Base-by-base conservation (phyloP, 2,888 invertebrate species). In the Caradrina clavipalpis region DNA sequence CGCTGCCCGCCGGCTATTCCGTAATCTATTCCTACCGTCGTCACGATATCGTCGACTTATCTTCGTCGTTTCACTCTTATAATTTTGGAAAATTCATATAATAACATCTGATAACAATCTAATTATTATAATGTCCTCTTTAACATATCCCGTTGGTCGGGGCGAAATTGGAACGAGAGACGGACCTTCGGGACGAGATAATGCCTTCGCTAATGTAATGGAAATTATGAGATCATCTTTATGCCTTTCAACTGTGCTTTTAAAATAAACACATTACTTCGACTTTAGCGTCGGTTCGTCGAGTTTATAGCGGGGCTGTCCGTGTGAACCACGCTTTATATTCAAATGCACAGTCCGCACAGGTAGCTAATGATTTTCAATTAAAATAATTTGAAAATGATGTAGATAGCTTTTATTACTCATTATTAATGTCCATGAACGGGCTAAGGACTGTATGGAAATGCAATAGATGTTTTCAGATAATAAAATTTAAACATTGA, bases 61-160 rank as follows among this genome's bases (percentile, higher is more conserved):
- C 94, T 93, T 89, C 87, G 89, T 93, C 92, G 92, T 87, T 26
- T 90, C 88, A 86, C 90, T 93, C 90, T 94, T 94, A 94, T 94
- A 94, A 95, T 95, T 95, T 94, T 91, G 89, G 90, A 89, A 95
- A 95, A 94, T 95, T 94, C 94, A 91, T 95, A 95, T 95, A 94
- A 95, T 95, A 95, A 95, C 89, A 92, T 94, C 94, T 94, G 95
- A 95, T 95, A 95, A 95, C 94, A 93, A 95, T 95, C 94, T 94
- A 94, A 95, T 95, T 95, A 95, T 95, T 94, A 94, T 95, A 95
- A 95, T 95, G 94, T 94, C 93, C 95, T 95, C 90, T 94, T 95
- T 95, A 95, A 94, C 94, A 95, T 95, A 95, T 94, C 92, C 93
- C 93, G 93, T 94, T 92, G 90, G 89, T 83, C 86, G 87, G 87